Evolutionary conservation across 1,140 invertebrate species (phyloP), one percentile per base, ranked within the genome.

Genomic region (Liolophura sinensis): DNA sequence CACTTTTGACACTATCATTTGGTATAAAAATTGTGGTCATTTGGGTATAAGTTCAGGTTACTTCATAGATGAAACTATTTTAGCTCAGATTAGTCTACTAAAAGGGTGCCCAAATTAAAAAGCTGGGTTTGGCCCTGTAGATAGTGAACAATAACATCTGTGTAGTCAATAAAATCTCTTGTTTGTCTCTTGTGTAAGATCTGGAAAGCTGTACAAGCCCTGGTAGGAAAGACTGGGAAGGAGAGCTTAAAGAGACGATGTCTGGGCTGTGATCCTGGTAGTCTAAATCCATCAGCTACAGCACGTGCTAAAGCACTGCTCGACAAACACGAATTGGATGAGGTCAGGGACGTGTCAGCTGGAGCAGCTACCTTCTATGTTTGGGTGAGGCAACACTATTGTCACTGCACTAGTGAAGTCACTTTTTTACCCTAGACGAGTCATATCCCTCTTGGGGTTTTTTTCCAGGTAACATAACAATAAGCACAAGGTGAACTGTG

Each of bases 301-400:
- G 69, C 73, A 22, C 65, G 73, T 50, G 77, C 77, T 7, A 78
- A 78, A 62, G 65, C 68, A 27, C 59, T 81, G 20, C 60, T 83
- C 1, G 71, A 67, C 12, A 73, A 73, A 50, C 76, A 68, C 69
- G 78, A 82, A 56, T 72, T 83, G 56, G 80, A 82, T 62, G 79
- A 81, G 46, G 75, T 83, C 7, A 68, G 80, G 40, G 81, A 83
- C 65, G 80, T 83, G 16, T 83, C 81, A 20, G 81, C 80, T 57
- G 81, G 81, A 18, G 79, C 80, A n/a, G 80, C 81, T 7, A 82
- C 81, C 16, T 83, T 83, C 64, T 83, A 78, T 76, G 71, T 80
- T 18, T 83, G 79, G 78, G 81, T 83, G 62, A 76, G 75, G 72
- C 51, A 6, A 15, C 60, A 25, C n/a, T 31, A 9, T 11, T 31